Conservation (phyloP, 2,797 vertebrate species). For the Peromyscus nudipes region DNA sequence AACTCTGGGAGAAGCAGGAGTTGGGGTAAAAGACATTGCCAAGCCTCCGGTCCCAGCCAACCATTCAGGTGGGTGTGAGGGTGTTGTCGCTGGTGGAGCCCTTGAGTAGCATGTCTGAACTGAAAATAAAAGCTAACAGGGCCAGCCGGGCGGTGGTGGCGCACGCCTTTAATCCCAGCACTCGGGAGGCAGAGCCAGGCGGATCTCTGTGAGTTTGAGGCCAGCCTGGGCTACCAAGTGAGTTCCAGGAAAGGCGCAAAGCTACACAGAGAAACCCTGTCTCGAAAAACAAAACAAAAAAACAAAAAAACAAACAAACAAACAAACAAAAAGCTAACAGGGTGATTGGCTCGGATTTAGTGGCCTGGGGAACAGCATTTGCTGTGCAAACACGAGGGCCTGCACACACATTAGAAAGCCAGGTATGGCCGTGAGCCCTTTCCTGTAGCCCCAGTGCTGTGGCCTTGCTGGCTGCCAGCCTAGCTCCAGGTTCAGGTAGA, state of each 20-base stretch:
- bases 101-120: background rate
- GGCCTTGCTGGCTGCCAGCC: background rate
- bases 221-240: too few relatives aligned
- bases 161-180: too few relatives aligned
- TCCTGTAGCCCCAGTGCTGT: background rate
- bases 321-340: too few relatives aligned
- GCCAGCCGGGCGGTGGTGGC: too few relatives aligned
- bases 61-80: fast-evolving
- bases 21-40: background rate
- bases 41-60: background rate
- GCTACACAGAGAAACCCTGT: too few relatives aligned
- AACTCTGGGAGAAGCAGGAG: background rate
- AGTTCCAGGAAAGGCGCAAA: too few relatives aligned
- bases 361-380: background rate
- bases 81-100: too few relatives aligned
- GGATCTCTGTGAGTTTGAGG: too few relatives aligned
- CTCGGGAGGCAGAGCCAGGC: too few relatives aligned
- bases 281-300: too few relatives aligned
- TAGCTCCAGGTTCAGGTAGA: background rate
- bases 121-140: background rate
- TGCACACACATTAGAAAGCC: background rate
- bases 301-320: too few relatives aligned
- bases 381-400: background rate
- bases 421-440: background rate
- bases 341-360: background rate